Percentiles rank a stretch among this genome's conserved stretches.
Conservation (phyloP, 2,113 vertebrate genomes). For the Vulpes ferrilata region DNA sequence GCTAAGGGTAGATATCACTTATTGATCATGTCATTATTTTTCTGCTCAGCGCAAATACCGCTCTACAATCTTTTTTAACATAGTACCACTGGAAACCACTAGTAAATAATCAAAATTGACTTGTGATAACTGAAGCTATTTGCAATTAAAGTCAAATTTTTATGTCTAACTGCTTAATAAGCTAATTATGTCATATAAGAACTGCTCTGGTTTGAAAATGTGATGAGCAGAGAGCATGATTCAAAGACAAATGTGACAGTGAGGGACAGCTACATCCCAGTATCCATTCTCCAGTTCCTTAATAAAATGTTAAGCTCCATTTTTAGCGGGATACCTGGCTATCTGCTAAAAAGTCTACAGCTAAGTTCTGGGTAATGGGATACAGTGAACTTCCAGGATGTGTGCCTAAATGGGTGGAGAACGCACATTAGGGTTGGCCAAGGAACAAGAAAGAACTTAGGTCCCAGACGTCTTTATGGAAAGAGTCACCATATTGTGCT, state of each 20-base stretch:
- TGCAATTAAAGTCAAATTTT: background rate
- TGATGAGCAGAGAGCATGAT: background rate
- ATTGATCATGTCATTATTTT: background rate
- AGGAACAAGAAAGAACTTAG: background rate
- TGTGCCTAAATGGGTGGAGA: background rate
- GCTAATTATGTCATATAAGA: background rate
- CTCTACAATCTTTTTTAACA: background rate
- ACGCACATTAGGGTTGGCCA: background rate
- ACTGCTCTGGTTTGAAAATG: background rate
- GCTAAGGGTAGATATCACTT: background rate
- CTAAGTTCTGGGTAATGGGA: background rate
- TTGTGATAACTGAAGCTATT: background rate
- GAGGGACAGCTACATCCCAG: background rate
- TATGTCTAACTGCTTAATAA: slow-evolving; percentile 29
- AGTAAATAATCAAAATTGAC: background rate
- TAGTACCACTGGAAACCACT: background rate
- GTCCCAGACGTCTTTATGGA: background rate
- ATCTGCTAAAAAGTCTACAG: background rate
- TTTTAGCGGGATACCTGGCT: background rate
- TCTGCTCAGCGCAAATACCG: background rate
- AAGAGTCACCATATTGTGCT: background rate
- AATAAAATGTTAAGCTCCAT: background rate
- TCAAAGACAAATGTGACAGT: background rate
- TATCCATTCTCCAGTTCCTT: background rate
- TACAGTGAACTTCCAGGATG: background rate